These are phyloP conservation scores for Eueides isabella DNA, from an alignment of 1,140 invertebrate genomes.

Conservation along the genomic window DNA sequence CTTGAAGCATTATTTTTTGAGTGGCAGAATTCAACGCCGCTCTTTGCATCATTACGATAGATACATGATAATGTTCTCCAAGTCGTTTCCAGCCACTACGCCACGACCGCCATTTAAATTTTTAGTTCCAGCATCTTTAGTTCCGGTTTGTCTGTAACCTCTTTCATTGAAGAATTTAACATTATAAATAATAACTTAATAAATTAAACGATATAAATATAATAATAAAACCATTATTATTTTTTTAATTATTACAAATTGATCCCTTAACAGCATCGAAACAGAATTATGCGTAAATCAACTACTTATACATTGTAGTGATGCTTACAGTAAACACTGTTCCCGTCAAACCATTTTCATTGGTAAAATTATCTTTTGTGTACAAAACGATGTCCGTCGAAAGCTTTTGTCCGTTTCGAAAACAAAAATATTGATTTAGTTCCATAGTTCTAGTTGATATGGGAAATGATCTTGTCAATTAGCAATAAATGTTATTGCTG, in stretches of 20 bases:
- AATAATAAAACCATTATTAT: background rate
- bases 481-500: background rate
- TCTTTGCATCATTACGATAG: no score
- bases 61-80: no score
- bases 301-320: background rate
- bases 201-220: background rate
- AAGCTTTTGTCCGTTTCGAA: background rate
- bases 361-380: background rate
- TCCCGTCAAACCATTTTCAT: background rate
- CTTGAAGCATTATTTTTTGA: no score
- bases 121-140: no score
- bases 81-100: no score
- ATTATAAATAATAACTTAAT: no score
- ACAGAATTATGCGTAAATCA: conserved; percentile 10
- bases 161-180: no score
- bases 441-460: background rate
- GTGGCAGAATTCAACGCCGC: no score
- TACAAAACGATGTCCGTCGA: background rate
- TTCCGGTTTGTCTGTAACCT: no score
- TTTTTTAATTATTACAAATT: background rate
- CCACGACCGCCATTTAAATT: no score
- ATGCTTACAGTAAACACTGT: background rate
- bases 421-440: background rate
- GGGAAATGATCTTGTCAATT: background rate
- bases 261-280: background rate